A percentile compares a stretch with the other conserved stretches of the same genome.
These are phyloP conservation scores for Diarsia brunnea DNA, from an alignment of 2,888 invertebrate species.

Conservation along the genomic window DNA sequence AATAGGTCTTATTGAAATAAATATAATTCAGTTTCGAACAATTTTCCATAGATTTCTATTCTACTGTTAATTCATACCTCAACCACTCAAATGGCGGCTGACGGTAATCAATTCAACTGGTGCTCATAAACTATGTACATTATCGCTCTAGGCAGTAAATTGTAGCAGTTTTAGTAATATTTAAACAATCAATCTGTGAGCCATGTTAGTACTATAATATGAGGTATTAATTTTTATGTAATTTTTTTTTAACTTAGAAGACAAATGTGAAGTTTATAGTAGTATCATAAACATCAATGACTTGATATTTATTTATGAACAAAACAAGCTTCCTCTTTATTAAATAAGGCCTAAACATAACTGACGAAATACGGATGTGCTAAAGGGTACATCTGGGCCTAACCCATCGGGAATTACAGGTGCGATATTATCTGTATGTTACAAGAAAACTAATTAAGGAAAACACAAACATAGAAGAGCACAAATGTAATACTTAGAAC, in stretches of 20 bases:
- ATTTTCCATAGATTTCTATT: not conserved
- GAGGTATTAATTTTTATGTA: slow-evolving; percentile 4
- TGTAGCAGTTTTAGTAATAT: slow-evolving; percentile 35
- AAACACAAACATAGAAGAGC: not conserved
- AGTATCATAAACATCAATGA: not conserved
- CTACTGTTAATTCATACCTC: slow-evolving; percentile 26
- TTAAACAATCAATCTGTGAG: slow-evolving; percentile 13
- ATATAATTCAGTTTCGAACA: not conserved
- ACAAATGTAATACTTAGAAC: not conserved
- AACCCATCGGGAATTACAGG: not conserved
- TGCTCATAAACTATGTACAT: slow-evolving; percentile 40
- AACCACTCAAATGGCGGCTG: slow-evolving; percentile 34
- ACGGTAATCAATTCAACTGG: slow-evolving; percentile 42
- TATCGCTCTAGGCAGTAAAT: slow-evolving; percentile 34
- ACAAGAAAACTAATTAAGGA: not conserved
- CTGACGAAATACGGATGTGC: not conserved
- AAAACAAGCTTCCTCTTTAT: not conserved
- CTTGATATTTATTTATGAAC: not conserved
- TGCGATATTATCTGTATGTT: not conserved
- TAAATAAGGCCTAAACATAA: not conserved
- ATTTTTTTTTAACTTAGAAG: not conserved
- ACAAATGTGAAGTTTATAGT: not conserved
- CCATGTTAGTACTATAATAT: slow-evolving; percentile 20
- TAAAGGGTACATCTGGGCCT: not conserved
- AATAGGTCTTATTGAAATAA: too few species aligned